A percentile compares a stretch with the other conserved stretches of the same genome.
These are phyloP conservation scores for Acrocephalus scirpaceus DNA, from an alignment of 2,797 vertebrate genomes.

Conservation along the genomic window DNA sequence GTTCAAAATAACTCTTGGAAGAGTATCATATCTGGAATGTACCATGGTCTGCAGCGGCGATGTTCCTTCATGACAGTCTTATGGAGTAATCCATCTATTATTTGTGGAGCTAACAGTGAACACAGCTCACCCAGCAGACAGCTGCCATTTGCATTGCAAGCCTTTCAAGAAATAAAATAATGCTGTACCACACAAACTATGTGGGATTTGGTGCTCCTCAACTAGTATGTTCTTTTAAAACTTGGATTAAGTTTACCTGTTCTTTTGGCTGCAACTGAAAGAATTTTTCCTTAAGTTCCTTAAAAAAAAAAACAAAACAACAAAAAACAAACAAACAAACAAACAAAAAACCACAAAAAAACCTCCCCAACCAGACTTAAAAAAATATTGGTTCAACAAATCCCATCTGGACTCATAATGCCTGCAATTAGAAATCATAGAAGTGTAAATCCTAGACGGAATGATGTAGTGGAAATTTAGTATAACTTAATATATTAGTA, in stretches of 20 bases:
- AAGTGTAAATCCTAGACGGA: neutral
- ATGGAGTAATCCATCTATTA: conserved; percentile 2
- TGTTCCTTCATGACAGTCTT: neutral
- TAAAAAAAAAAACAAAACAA: neutral
- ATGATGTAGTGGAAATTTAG: conserved; percentile 13
- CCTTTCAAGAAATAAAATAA: conserved; percentile 40
- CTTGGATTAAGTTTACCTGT: conserved; percentile 29
- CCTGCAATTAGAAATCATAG: neutral
- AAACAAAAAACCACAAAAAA: neutral
- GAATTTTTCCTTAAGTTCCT: neutral
- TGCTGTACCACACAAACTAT: neutral
- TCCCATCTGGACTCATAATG: conserved; percentile 42
- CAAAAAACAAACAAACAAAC: too few species aligned
- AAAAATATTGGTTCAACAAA: conserved; percentile 30
- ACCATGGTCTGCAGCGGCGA: neutral
- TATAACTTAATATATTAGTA: neutral
- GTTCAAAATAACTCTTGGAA: neutral
- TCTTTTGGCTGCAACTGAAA: conserved; percentile 2
- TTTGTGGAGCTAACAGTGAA: conserved; percentile 17
- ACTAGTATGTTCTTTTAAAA: neutral
- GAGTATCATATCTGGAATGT: neutral
- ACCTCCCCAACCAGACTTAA: neutral
- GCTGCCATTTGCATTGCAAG: neutral
- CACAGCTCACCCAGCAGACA: neutral
- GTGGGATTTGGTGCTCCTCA: neutral